phyloP scores from a whole-genome alignment of 2,113 vertebrate genomes.

The Pimephales promelas region DNA sequence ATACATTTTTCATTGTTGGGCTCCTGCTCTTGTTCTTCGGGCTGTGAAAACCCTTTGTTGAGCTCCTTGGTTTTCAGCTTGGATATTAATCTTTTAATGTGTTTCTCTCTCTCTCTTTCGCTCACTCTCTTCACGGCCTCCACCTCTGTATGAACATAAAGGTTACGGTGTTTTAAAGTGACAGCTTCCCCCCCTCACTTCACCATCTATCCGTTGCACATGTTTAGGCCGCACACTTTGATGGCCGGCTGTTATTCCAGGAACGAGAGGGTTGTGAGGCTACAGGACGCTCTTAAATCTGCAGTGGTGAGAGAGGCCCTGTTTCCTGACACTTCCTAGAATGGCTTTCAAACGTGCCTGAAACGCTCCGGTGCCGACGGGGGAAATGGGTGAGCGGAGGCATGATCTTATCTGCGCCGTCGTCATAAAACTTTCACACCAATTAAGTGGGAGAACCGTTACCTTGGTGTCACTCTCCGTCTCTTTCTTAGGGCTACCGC shows the following conservation, averaged over 20 bases:
- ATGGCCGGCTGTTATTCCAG: constrained; percentile 72
- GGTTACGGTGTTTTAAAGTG: background rate
- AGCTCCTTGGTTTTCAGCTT: constrained; percentile 27
- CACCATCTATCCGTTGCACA: background rate
- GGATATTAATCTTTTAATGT: constrained; percentile 38
- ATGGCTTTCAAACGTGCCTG: constrained; percentile 68
- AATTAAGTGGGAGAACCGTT: constrained; percentile 42
- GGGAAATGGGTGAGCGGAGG: constrained; percentile 56
- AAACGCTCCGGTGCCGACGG: constrained; percentile 54
- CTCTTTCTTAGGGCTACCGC: background rate
- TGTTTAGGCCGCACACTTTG: constrained; percentile 65
- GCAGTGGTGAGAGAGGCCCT: constrained; percentile 62
- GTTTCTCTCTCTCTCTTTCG: constrained; percentile 18
- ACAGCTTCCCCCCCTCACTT: background rate
- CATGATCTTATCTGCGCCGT: constrained; percentile 60
- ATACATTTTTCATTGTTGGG: constrained; percentile 38
- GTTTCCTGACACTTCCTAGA: constrained; percentile 55
- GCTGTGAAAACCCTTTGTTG: constrained; percentile 11
- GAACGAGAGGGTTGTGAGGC: constrained; percentile 66
- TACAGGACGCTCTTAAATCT: constrained; percentile 70
- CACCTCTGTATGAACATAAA: constrained; percentile 3
- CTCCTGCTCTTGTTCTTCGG: constrained; percentile 24
- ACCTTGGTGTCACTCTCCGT: constrained; percentile 27
- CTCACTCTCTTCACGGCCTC: constrained; percentile 17
- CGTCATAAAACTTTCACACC: constrained; percentile 53